phyloP scores from a whole-genome alignment of 2,797 vertebrate species.

The Antrozous pallidus region DNA sequence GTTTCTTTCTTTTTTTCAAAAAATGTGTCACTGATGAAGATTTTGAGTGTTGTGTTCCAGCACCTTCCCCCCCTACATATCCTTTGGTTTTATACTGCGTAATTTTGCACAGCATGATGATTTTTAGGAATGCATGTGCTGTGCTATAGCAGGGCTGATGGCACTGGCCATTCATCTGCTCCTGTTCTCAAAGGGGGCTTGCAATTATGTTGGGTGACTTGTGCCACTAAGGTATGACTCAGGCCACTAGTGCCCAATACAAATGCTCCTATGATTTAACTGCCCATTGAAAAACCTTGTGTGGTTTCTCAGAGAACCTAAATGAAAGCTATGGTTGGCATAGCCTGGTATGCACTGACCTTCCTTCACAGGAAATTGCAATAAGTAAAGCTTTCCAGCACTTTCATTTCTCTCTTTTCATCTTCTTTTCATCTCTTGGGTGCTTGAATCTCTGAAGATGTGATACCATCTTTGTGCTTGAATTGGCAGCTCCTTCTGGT shows the following conservation, averaged over 20 bases:
- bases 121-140: neutral
- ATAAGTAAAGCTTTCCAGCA: neutral
- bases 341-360: neutral
- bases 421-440: neutral
- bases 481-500: neutral
- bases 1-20: neutral
- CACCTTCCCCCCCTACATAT: fast-evolving
- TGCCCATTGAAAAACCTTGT: neutral
- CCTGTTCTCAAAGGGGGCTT: neutral
- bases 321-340: neutral
- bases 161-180: neutral
- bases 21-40: neutral
- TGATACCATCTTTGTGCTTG: neutral
- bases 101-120: neutral
- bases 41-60: neutral
- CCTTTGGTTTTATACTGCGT: neutral
- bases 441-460: neutral
- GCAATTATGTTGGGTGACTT: neutral
- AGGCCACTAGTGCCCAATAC: neutral
- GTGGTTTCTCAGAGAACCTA: neutral
- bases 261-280: neutral
- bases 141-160: neutral
- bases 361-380: neutral
- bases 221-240: neutral
- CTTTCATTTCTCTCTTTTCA: neutral